phyloP scores from a whole-genome alignment of 2,888 invertebrate species.

The Graphium colonna region DNA sequence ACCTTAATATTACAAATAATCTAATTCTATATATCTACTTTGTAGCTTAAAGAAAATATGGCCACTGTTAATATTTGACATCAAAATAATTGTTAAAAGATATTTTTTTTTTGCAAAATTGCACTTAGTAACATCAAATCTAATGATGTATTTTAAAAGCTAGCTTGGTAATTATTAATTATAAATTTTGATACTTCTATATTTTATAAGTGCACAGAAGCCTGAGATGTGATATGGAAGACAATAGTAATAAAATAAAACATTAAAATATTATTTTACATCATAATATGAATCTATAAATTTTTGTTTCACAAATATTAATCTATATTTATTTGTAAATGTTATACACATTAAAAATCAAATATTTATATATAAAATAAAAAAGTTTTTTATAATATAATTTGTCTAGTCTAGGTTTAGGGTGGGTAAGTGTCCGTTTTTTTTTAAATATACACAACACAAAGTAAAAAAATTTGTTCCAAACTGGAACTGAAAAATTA shows the following conservation, averaged over 20 bases:
- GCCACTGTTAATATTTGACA: neutral
- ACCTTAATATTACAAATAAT: neutral
- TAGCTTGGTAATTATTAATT: too few species aligned
- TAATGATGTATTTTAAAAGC: neutral
- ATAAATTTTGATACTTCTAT: too few species aligned
- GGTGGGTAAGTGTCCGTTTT: slow-evolving; percentile 77
- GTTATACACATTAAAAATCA: neutral
- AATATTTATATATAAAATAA: neutral
- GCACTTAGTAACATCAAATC: neutral
- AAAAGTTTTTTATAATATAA: slow-evolving; percentile 24
- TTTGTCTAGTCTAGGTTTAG: slow-evolving; percentile 57
- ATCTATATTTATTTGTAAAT: neutral
- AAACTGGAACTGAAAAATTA: slow-evolving; percentile 22
- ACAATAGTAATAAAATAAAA: slow-evolving; percentile 1
- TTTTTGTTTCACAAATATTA: neutral
- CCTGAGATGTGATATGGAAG: slow-evolving; percentile 9
- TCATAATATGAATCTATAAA: neutral
- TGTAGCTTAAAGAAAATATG: slow-evolving; percentile 9
- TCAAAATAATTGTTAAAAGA: neutral
- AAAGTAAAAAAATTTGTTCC: slow-evolving; percentile 19
- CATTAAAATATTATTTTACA: neutral
- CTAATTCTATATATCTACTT: neutral
- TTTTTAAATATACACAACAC: slow-evolving; percentile 47
- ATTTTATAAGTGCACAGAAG: too few species aligned
- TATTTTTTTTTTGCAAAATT: too few species aligned